Percentiles rank a stretch among this genome's conserved stretches.
Conservation (phyloP, 2,888 invertebrate genomes). For the Cryptophagus acutangulus region DNA sequence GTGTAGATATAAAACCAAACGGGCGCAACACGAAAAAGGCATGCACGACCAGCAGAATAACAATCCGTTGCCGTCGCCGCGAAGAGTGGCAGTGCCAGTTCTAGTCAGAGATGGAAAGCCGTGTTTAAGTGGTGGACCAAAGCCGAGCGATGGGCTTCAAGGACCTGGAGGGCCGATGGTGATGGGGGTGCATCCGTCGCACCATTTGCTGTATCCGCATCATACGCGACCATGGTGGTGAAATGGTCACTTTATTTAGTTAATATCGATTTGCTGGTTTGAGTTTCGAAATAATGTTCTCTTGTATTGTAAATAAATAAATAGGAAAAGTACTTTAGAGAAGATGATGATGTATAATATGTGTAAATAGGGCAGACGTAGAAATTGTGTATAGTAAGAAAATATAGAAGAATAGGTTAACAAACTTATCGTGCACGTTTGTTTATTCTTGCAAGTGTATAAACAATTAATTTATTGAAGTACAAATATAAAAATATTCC, state of each 20-base stretch:
- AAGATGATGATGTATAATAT: slow-evolving; percentile 31
- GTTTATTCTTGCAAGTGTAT: slow-evolving; percentile 28
- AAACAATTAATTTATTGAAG: slow-evolving; percentile 30
- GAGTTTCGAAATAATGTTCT: not conserved
- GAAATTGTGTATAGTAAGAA: slow-evolving; percentile 31
- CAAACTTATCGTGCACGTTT: slow-evolving; percentile 23
- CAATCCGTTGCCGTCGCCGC: slow-evolving; percentile 64
- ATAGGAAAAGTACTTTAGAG: too few relatives aligned
- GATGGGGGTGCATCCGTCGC: slow-evolving; percentile 39
- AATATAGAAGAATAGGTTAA: slow-evolving; percentile 20
- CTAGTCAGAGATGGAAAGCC: slow-evolving; percentile 92
- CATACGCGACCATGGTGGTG: slow-evolving; percentile 48
- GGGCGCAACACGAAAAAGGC: slow-evolving; percentile 93
- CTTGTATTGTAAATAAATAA: not conserved
- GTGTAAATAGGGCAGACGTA: slow-evolving; percentile 32
- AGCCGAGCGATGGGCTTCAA: slow-evolving; percentile 38
- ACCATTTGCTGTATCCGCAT: slow-evolving; percentile 48
- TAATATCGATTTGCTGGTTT: slow-evolving; percentile 2
- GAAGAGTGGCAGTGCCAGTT: slow-evolving; percentile 91
- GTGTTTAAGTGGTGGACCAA: slow-evolving; percentile 60
- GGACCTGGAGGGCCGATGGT: slow-evolving; percentile 41
- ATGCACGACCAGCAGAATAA: slow-evolving; percentile 55
- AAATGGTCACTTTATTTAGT: slow-evolving; percentile 13
- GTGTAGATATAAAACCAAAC: slow-evolving; percentile 86
- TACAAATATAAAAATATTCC: slow-evolving; percentile 25